These are phyloP conservation scores for Zootoca vivipara DNA, from an alignment of 2,113 vertebrate genomes.

Conservation along the genomic window DNA sequence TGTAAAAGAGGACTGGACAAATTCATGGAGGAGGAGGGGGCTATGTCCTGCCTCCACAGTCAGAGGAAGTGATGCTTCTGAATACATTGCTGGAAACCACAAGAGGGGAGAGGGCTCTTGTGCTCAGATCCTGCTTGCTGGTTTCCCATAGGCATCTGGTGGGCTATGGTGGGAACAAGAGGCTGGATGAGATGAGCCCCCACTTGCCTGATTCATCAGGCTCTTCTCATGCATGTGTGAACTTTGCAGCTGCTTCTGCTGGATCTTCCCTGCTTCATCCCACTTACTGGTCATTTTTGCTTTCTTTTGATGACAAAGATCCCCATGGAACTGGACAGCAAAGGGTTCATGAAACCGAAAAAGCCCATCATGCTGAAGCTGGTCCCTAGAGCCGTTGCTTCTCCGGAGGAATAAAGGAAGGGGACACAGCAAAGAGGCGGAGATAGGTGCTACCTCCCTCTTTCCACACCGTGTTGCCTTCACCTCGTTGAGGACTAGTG, in stretches of 20 bases:
- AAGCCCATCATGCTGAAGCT: conserved; percentile 80
- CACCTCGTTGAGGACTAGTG: not conserved
- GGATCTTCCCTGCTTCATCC: not conserved
- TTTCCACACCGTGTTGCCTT: not conserved
- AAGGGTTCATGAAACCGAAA: conserved; percentile 71
- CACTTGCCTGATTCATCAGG: too few species aligned
- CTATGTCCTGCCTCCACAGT: too few species aligned
- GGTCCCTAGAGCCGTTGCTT: conserved; percentile 57
- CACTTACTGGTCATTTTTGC: not conserved
- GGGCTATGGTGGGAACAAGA: too few species aligned
- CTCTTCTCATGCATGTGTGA: not conserved
- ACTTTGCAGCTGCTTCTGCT: not conserved
- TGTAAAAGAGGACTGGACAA: too few species aligned
- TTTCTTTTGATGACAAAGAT: conserved; percentile 67
- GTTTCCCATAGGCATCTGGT: too few species aligned
- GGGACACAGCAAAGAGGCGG: not conserved
- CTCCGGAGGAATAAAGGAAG: conserved; percentile 44
- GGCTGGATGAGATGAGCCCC: too few species aligned
- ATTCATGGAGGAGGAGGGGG: too few species aligned
- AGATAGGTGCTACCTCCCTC: not conserved
- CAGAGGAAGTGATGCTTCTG: too few species aligned
- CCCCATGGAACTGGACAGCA: conserved; percentile 72
- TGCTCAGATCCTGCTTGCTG: too few species aligned
- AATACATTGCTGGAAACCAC: too few species aligned
- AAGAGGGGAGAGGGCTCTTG: too few species aligned